Conservation (phyloP, 2,888 invertebrate genomes). For the Coecobrya sp. region DNA sequence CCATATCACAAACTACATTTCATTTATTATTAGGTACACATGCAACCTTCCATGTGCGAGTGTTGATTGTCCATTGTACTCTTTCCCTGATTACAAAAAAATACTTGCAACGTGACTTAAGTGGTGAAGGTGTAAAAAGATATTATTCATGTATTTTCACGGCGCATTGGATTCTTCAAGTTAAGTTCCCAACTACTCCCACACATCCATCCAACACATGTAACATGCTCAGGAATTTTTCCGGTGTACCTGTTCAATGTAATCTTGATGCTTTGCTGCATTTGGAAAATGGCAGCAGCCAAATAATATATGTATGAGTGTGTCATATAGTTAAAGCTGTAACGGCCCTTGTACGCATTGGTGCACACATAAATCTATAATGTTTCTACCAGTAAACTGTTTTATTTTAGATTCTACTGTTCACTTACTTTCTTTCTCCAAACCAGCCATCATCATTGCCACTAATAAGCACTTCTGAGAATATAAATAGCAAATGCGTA, state of each 20-base stretch:
- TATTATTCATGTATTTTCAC: constrained; percentile 80
- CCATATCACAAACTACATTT: not conserved
- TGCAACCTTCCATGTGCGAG: not conserved
- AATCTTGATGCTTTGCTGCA: not conserved
- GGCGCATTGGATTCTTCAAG: constrained; percentile 62
- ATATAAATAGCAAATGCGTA: not conserved
- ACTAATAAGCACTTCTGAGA: constrained; percentile 51
- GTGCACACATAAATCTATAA: not conserved
- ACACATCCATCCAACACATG: not conserved
- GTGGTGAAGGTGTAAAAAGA: constrained; percentile 74
- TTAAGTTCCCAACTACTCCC: constrained; percentile 47
- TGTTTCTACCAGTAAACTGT: constrained; percentile 24
- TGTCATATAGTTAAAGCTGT: not conserved
- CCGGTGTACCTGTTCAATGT: constrained; percentile 8
- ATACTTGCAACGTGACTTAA: constrained; percentile 75
- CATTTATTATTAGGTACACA: not conserved
- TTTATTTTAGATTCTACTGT: constrained; percentile 53
- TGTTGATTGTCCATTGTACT: constrained; percentile 29
- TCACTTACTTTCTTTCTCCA: not conserved
- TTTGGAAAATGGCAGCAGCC: not conserved
- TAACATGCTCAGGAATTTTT: constrained; percentile 34
- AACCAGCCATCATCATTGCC: constrained; percentile 40
- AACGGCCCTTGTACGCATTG: too few relatives aligned
- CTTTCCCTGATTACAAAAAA: constrained; percentile 66
- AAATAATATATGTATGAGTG: not conserved